Evolutionary conservation across 2,113 vertebrate genomes (phyloP).

Genomic region (Phylloscopus whistleri): DNA sequence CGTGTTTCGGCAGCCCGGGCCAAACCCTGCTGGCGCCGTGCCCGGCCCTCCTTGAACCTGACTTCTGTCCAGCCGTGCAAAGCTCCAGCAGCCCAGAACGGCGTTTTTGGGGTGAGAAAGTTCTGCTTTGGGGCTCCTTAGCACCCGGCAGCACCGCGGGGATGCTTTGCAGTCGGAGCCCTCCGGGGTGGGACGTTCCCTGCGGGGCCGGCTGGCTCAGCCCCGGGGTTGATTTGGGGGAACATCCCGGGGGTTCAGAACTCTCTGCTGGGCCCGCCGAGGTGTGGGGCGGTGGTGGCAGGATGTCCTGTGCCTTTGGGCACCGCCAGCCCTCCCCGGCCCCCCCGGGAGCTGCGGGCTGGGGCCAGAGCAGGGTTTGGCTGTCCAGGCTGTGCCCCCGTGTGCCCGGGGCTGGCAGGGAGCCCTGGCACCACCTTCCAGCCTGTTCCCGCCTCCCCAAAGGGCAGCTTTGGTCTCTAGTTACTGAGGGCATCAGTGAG

Average conservation of each 20-base stretch:
- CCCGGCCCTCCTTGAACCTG: background rate
- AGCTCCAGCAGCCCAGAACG: rapidly evolving
- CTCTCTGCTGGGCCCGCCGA: rapidly evolving
- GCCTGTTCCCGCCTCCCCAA: background rate
- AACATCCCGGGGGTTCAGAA: background rate
- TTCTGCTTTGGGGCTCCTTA: rapidly evolving
- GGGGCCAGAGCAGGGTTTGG: background rate
- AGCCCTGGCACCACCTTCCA: background rate
- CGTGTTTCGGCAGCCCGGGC: background rate
- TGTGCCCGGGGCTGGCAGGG: background rate
- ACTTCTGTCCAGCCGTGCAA: background rate
- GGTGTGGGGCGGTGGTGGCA: background rate
- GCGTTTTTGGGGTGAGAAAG: background rate
- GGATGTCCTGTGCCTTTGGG: background rate
- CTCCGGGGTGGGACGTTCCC: rapidly evolving
- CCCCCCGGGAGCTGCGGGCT: rapidly evolving
- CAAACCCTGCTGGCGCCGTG: background rate
- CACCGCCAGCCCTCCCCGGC: too few species aligned
- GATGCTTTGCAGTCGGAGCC: background rate
- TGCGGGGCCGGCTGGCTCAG: rapidly evolving
- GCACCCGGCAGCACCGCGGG: rapidly evolving
- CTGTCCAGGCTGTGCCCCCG: background rate
- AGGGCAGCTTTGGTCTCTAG: background rate
- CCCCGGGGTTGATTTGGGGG: rapidly evolving
- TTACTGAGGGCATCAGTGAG: background rate